Percentiles rank a stretch among this genome's conserved stretches.
Evolutionary conservation across 37 sponge, comb jelly and placozoan species (phyloP).

Genomic region (Tethya wilhelma): DNA sequence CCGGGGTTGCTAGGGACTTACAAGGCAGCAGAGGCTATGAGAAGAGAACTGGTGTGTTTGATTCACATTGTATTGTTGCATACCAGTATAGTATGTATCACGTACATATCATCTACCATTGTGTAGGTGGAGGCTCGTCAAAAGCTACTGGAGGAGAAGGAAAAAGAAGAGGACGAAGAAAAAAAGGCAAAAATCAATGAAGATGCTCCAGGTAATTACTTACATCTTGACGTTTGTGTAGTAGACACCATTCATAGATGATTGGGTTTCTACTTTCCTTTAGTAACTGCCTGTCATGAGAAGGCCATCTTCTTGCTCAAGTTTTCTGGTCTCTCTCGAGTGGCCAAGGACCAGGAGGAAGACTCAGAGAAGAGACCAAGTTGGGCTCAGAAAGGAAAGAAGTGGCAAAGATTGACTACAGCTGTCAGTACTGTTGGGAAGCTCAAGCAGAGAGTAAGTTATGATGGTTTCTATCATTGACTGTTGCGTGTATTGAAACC

Average conservation of each 20-base stretch:
- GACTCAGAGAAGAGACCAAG: constrained; percentile 10
- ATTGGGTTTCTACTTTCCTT: neutral
- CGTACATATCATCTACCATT: neutral
- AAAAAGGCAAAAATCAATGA: constrained; percentile 51
- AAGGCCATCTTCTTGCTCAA: constrained; percentile 89
- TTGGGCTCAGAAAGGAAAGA: constrained; percentile 48
- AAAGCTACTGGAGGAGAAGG: constrained; percentile 62
- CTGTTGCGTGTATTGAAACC: neutral
- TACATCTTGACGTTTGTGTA: neutral
- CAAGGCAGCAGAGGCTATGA: constrained; percentile 62
- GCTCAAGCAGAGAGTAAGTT: constrained; percentile 60
- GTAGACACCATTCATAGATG: neutral
- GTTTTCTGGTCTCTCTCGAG: constrained; percentile 82
- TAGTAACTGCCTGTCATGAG: constrained; percentile 63
- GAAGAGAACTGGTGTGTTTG: constrained; percentile 72
- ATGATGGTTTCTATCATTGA: neutral
- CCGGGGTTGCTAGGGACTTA: constrained; percentile 58
- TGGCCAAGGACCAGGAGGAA: neutral
- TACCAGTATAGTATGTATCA: neutral
- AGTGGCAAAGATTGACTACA: constrained; percentile 57
- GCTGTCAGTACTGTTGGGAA: constrained; percentile 40
- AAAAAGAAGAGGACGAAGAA: constrained; percentile 39
- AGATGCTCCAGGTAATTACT: constrained; percentile 54
- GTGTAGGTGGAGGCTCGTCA: constrained; percentile 77
- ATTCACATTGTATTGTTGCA: neutral